Base-by-base conservation (phyloP, 1,140 invertebrate genomes). In the Teleogryllus occipitalis region DNA sequence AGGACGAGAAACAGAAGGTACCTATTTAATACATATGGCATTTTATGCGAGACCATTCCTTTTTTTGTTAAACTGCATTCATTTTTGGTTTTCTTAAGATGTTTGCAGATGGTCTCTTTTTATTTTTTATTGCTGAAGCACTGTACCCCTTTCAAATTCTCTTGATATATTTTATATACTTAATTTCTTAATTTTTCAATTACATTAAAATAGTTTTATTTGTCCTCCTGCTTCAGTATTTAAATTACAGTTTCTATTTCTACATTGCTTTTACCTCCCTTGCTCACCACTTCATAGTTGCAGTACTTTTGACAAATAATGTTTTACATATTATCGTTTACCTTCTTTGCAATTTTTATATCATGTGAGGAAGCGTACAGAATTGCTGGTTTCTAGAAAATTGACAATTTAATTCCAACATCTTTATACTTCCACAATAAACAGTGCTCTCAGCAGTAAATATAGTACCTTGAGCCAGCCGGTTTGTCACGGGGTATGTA, bases 1-100 rank as follows among this genome's bases (percentile, higher is more conserved):
- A 98, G 85, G 96, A 98, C 82, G 96, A 98, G 84, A 99, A 99
- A 86, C 96, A 98, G 87, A 97, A 97, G 91, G 97, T 98, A 86
- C 22, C 15, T 47, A 75, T 78, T 65, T 27, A 74, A 8, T 46
- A 65, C 18, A 65, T 65, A 65, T 18, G 18, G 54, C 54, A 65
- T 10, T 65, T 65, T 65, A 65, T 14, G 7, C 7, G 54, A 65
- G 54, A 65, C 54, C 54, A 65, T 14, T 65, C 2, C 18, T 65
- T 65, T 65, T 65, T 14, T 14, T 65, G 54, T 14, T 65, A 2
- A 3, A 65, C 18, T 65, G 10, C 54, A 14, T 65, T 65, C 10
- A 65, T 65, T 65, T 65, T 18, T 65, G 18, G 54, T 65, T 65
- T 65, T 14, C 18, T 65, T 7, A 39, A 39, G 27, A 39, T 39